These are phyloP conservation scores for Tor tambroides DNA, from an alignment of 2,113 vertebrate genomes.

Conservation along the genomic window DNA sequence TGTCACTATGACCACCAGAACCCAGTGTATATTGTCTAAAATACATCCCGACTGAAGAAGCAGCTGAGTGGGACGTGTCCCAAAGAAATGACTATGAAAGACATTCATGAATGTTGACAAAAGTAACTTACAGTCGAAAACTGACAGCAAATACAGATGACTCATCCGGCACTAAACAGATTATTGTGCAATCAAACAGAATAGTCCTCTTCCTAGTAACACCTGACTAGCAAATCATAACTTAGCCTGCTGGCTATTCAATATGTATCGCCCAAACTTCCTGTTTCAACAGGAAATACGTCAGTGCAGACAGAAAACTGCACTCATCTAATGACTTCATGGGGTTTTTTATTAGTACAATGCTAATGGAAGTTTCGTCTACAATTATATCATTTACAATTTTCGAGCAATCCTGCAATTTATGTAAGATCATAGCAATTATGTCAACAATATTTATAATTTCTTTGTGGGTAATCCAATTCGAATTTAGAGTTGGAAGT, in stretches of 20 bases:
- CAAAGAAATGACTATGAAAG: background rate
- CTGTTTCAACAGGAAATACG: background rate
- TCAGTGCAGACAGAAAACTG: background rate
- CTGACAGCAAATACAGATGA: background rate
- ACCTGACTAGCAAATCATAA: background rate
- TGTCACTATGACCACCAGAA: slow-evolving; percentile 23
- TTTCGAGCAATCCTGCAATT: background rate
- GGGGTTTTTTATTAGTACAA: background rate
- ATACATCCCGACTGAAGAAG: background rate
- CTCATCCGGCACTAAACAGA: background rate
- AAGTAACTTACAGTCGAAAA: background rate
- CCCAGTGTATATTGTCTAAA: background rate
- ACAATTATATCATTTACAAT: background rate
- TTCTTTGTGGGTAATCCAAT: background rate
- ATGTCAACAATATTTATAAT: background rate
- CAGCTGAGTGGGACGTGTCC: background rate
- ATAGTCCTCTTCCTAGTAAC: background rate
- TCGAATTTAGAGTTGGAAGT: background rate
- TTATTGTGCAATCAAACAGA: background rate
- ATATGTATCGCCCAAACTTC: background rate
- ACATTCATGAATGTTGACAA: background rate
- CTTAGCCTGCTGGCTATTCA: background rate
- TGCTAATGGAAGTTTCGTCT: background rate
- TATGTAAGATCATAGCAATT: background rate
- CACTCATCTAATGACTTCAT: background rate